These are phyloP conservation scores for Drosophila meridionalis DNA, from an alignment of 2,888 invertebrate species.

Conservation along the genomic window DNA sequence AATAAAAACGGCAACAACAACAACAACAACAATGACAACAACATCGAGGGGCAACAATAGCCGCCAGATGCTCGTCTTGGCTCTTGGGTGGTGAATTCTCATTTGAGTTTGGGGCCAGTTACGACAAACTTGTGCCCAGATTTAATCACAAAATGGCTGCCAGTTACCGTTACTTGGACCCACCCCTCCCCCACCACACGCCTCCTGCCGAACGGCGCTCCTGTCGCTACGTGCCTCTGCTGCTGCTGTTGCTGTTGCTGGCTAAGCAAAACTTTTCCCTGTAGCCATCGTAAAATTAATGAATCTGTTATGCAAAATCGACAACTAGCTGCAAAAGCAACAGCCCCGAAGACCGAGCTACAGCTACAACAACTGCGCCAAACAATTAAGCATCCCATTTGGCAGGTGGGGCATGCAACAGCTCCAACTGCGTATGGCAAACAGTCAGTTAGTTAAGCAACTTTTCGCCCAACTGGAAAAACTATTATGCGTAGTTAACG, in stretches of 20 bases:
- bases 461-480: conserved; percentile 38
- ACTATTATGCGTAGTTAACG: conserved; percentile 43
- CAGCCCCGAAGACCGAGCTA: conserved; percentile 7
- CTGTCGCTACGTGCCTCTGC: conserved; percentile 37
- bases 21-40: conserved; percentile 4
- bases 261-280: conserved; percentile 56
- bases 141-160: conserved; percentile 65
- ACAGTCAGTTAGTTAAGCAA: conserved; percentile 41
- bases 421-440: conserved; percentile 2
- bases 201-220: background rate
- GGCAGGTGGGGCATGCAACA: conserved; percentile 30
- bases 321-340: conserved; percentile 54
- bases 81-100: conserved; percentile 13
- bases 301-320: conserved; percentile 79
- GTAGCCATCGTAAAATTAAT: conserved; percentile 66
- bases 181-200: background rate
- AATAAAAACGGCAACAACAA: conserved; percentile 71
- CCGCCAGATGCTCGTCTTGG: conserved; percentile 38
- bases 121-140: conserved; percentile 60
- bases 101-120: conserved; percentile 35
- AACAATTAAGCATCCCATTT: conserved; percentile 53
- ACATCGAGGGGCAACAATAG: conserved; percentile 7
- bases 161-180: conserved; percentile 31
- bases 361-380: conserved; percentile 34
- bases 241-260: conserved; percentile 6